Base-by-base conservation (phyloP, 2,113 vertebrate species). In the Neolamprologus cancellatus region DNA sequence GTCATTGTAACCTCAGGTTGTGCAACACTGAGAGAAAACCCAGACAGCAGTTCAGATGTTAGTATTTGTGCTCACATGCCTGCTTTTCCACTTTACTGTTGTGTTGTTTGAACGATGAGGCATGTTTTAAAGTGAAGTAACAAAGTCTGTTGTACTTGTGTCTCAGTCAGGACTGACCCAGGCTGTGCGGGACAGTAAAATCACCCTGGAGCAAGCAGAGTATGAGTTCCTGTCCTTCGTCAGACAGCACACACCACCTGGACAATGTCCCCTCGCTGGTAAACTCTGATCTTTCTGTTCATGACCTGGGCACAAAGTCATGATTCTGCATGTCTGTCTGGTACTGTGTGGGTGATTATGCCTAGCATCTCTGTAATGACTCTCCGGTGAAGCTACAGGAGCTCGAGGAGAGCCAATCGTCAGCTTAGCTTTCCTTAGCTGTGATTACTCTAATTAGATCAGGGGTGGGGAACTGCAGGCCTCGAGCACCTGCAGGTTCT, bases 211-310 rank as follows among this genome's bases (percentile, higher is more conserved):
- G 94, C 97, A 98, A 86, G 99, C 99, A 0, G 98, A 99, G 91
- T 98, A 98, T 0, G 98, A 99, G 92, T 99, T 99, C 87, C 97
- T 99, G 89, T 99, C 98, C 74, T 99, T 99, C 14, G 86, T 99
- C 81, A 96, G 98, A 4, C 97, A 98, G 87, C 97, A 99, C 95
- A 99, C 98, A 0, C 98, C 98, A 0, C 97, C 99, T 0, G 98
- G 98, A 34, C 96, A 98, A 83, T 99, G 99, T 93, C 99, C 99
- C 1, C 97, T 99, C 0, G 99, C 98, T 93, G 99, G 99, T 99
- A 94, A 13, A 28, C 23, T 80, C n/a, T 59, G 28, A 84, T 7
- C 4, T 41, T 0, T 14, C 20, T 14, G 36, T 44, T 25, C 13
- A 1, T 54, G 15, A 28, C 23, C 7, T 23, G 5, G 8, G 28